Conservation (phyloP, 2,113 vertebrate species). For the Balaenoptera acutorostrata region DNA sequence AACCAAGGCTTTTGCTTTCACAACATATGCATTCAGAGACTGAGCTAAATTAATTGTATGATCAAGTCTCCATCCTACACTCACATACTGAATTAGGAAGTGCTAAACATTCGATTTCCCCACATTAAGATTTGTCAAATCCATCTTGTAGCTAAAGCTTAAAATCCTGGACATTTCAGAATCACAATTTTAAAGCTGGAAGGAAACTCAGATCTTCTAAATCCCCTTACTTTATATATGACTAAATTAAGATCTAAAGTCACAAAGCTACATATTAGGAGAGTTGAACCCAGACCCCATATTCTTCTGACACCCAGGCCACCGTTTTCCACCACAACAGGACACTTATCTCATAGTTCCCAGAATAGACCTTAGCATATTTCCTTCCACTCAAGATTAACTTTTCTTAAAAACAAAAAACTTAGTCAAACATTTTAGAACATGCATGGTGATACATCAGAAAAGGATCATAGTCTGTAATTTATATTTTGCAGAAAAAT, state of each 20-base stretch:
- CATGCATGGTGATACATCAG: slow-evolving; percentile 63
- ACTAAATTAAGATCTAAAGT: background rate
- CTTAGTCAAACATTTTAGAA: slow-evolving; percentile 46
- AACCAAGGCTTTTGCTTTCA: background rate
- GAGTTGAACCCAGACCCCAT: background rate
- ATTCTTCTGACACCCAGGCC: background rate
- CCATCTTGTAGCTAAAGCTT: background rate
- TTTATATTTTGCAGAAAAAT: slow-evolving; percentile 32
- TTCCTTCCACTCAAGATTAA: slow-evolving; percentile 30
- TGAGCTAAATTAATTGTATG: background rate
- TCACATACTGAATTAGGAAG: slow-evolving; percentile 8
- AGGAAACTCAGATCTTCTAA: background rate
- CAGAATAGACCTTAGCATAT: background rate
- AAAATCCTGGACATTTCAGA: background rate
- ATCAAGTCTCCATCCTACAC: slow-evolving; percentile 11
- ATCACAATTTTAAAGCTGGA: slow-evolving; percentile 33
- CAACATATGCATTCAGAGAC: background rate
- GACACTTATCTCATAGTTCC: background rate
- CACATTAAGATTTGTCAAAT: background rate
- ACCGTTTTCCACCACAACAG: background rate
- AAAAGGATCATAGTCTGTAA: slow-evolving; percentile 13
- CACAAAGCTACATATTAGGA: background rate
- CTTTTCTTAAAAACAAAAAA: slow-evolving; percentile 31
- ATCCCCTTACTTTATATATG: background rate
- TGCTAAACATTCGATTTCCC: background rate